A percentile compares a stretch with the other conserved stretches of the same genome.
phyloP scores from a whole-genome alignment of 2,888 invertebrate genomes.

The Atethmia centrago region DNA sequence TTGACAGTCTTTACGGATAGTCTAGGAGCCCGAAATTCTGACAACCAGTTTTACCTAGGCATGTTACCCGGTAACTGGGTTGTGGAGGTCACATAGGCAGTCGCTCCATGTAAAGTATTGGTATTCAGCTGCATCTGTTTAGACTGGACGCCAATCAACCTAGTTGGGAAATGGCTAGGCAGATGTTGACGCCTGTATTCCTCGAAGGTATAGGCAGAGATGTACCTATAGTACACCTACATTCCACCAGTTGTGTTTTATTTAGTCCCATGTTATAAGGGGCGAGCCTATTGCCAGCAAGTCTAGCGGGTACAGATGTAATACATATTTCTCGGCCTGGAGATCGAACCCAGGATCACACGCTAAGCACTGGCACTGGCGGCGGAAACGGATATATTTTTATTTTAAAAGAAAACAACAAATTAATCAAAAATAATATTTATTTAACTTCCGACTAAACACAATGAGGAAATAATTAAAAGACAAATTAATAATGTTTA shows the following conservation, averaged over 20 bases:
- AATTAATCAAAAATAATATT: constrained; percentile 4
- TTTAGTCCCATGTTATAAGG: neutral
- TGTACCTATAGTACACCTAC: neutral
- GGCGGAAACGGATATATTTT: too few species aligned
- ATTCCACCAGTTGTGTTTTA: neutral
- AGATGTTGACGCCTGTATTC: neutral
- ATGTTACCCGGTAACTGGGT: neutral
- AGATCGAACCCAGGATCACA: neutral
- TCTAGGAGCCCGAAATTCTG: neutral
- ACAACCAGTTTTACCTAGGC: neutral
- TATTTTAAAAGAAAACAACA: too few species aligned
- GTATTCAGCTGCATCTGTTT: neutral
- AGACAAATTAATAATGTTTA: constrained; percentile 1
- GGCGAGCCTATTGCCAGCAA: neutral
- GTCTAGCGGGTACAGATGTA: neutral
- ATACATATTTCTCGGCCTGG: neutral
- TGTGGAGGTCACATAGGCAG: neutral
- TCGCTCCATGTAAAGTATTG: neutral
- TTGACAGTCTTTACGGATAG: neutral
- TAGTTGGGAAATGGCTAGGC: neutral
- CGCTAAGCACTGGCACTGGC: neutral
- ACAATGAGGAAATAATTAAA: constrained; percentile 20
- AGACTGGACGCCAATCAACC: neutral
- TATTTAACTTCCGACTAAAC: constrained; percentile 17
- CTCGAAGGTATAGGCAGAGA: too few species aligned